A percentile compares a stretch with the other conserved stretches of the same genome.
Evolutionary conservation across 2,797 vertebrate species (phyloP).

Genomic region (Morus bassanus): DNA sequence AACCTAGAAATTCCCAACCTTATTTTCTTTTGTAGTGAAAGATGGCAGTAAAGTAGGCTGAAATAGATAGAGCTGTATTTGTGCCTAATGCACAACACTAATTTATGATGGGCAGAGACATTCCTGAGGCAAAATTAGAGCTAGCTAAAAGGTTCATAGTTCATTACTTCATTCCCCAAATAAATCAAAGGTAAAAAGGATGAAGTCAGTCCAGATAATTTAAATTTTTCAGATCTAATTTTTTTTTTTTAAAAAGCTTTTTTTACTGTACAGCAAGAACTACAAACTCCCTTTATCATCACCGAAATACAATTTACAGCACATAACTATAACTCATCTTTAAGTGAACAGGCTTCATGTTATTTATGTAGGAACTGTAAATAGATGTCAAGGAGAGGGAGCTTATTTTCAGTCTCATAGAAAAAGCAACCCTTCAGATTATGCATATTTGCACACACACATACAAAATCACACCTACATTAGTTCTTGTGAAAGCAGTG

Average conservation of each 20-base stretch:
- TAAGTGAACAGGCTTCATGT: not conserved
- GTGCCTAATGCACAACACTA: not conserved
- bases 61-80: not conserved
- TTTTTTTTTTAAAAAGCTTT: not conserved
- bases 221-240: not conserved
- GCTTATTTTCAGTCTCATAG: not conserved
- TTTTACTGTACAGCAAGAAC: not conserved
- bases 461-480: not conserved
- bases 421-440: not conserved
- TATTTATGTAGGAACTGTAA: not conserved
- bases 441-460: not conserved
- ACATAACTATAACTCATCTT: not conserved
- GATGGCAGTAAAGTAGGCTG: not conserved
- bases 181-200: conserved; percentile 5
- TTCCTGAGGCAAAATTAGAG: not conserved
- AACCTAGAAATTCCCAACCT: not conserved
- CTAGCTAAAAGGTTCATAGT: not conserved
- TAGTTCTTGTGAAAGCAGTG: not conserved
- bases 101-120: not conserved
- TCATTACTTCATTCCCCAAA: not conserved
- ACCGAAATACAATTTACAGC: not conserved
- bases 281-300: not conserved
- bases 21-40: not conserved
- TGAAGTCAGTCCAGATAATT: not conserved
- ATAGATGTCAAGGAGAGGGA: not conserved